Base-by-base conservation (phyloP, 2,113 vertebrate species). In the Gymnarchus niloticus region DNA sequence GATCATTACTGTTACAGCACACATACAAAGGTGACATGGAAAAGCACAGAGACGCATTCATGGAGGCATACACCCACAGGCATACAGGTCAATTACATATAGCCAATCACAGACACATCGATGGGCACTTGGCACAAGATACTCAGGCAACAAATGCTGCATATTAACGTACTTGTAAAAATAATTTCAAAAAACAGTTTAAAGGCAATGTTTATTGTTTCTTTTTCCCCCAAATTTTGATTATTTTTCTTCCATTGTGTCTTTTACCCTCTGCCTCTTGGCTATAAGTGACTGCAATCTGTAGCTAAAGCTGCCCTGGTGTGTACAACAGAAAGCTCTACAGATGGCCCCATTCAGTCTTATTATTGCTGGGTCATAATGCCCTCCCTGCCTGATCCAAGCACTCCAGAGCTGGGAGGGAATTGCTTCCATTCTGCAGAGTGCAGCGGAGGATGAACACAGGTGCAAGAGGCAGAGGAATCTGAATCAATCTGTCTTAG, bases 401-500 rank as follows among this genome's bases (percentile, higher is more conserved):
- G 65, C 33, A 6, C 48, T 41, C 25, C 17, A 52, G 84, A n/a
- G 9, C 51, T 46, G 49, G 28, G 12, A 77, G 28, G 10, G 69
- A 78, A n/a, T 57, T 3, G 37, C n/a, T 48, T n/a, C 69, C 73
- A n/a, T 56, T 28, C 1, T 33, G 51, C 44, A 17, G 51, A 56
- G 41, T 25, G 41, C 46, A 7, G 17, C 3, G 84, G 52, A 51
- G 69, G 33, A 7, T 21, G 51, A 56, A 6, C 69, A 25, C 84
- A 85, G 84, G 84, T 85, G 84, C 84, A 80, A 73, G 21, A 28
- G 33, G 49, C 23, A 48, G 86, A 69, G 73, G 84, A 87, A 85
- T 88, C 85, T 90, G 86, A 91, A 89, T 91, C 90, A 87, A 81
- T 77, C 77, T 86, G 87, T 90, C 88, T 88, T 54, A 57, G 83